Base-by-base conservation (phyloP, 2,888 invertebrate species). In the Lithophane ornitopus region DNA sequence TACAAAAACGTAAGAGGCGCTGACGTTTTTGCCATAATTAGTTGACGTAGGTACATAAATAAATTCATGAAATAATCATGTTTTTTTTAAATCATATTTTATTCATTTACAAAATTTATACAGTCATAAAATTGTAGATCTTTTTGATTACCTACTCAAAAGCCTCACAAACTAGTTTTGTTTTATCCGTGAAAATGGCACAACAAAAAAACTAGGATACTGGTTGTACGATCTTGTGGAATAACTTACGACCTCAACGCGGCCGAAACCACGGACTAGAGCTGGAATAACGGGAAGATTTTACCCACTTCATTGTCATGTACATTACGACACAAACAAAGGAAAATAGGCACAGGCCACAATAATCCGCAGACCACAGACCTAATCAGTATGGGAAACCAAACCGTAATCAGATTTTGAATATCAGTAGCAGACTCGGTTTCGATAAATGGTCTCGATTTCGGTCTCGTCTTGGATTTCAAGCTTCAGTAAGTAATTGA, bases 401-500 rank as follows among this genome's bases (percentile, higher is more conserved):
- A 58, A 70, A 67, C 70, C n/a, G 62, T 61, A 54, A 74, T 78
- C 73, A 63, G 34, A 78, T 83, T 78, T 83, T 34, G 9, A 74
- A 56, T 59, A 69, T 74, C 70, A 63, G 58, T 49, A 56, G 9
- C 34, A 26, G 46, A 78, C n/a, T 54, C 22, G 41, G 26, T 70
- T 74, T 54, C 49, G 46, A 78, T 56, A 58, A 74, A 70, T 56
- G 26, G 22, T 54, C 26, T 61, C 12, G 12, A 11, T 49, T 78
- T 69, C 3, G 8, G n/a, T 67, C 39, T 66, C n/a, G 19, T 70
- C 72, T 77, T 70, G n/a, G n/a, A 34, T 62, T 69, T 44, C 82
- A 56, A 73, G 78, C 46, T 78, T 58, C 39, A 28, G 70, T 74
- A 74, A 28, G 70, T 78, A 74, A 81, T 78, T 49, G 49, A 83